Base-by-base conservation (phyloP, 2,888 invertebrate species). In the Chymomyza caudatula region DNA sequence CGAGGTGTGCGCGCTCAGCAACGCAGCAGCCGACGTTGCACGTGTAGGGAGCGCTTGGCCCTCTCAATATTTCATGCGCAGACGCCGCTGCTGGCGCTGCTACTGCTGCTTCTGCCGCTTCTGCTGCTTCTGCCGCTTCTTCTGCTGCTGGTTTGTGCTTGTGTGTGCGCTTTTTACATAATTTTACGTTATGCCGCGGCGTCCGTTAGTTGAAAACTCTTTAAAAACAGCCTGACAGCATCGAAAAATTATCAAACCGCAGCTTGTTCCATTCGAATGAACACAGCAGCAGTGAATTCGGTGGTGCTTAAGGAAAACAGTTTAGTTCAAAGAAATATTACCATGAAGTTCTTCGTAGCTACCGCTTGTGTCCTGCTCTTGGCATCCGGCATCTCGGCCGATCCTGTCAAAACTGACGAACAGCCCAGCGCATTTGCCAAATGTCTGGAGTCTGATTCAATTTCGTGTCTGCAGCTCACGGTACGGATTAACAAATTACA, bases 401-500 rank as follows among this genome's bases (percentile, higher is more conserved):
- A 88, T 85, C 86, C 87, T 73, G 80, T 77, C 67, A 83, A 88
- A 81, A 84, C 73, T 42, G 76, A 78, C 8, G 81, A 82, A 65
- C 80, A 83, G 72, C 67, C 87, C 58, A 89, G 91, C 71, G 90
- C 78, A 74, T 89, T 93, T 78, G 91, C 92, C 78, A 92, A 92
- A 76, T 93, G 93, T 84, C 90, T 93, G 71, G 90, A 92, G 76
- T 91, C 92, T 85, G 93, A 93, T 90, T 93, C 93, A 65, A 93
- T 93, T 73, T 92, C 93, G 76, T 94, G 93, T 90, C 89, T 93
- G 68, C 93, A 94, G 89, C 90, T 92, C 81, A 91, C 91, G 91
- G 92, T 91, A 90, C 89, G 91, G 85, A 87, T 87, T 83, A 73
- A 49, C 47, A 65, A 22, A 44, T n/a, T 66, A 76, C 29, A 25